A percentile compares a stretch with the other conserved stretches of the same genome.
These are phyloP conservation scores for Acrocera orbiculus DNA, from an alignment of 2,888 invertebrate genomes.

Conservation along the genomic window DNA sequence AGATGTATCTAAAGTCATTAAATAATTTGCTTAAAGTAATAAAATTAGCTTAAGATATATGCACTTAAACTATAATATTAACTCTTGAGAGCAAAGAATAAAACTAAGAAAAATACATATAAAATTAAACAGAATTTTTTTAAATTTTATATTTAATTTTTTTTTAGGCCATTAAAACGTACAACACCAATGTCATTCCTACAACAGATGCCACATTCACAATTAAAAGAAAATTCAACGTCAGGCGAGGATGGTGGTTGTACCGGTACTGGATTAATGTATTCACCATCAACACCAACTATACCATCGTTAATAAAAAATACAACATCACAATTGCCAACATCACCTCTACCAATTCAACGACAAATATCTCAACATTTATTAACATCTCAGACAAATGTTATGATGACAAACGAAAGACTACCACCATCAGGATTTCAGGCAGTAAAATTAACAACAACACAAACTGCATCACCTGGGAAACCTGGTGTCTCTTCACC, in stretches of 20 bases:
- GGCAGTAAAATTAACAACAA: slow-evolving; percentile 11
- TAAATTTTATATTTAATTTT: slow-evolving; percentile 2
- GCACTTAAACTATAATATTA: too few species aligned
- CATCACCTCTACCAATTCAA: slow-evolving; percentile 26
- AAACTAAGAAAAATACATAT: neutral
- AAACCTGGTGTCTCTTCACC: slow-evolving; percentile 27
- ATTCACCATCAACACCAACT: slow-evolving; percentile 24
- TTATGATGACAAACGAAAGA: slow-evolving; percentile 10
- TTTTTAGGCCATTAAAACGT: slow-evolving; percentile 13
- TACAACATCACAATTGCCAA: slow-evolving; percentile 17
- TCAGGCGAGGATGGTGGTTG: too few species aligned
- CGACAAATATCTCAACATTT: slow-evolving; percentile 18
- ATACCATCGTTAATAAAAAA: slow-evolving; percentile 11
- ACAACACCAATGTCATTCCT: slow-evolving; percentile 13
- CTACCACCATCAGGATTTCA: slow-evolving; percentile 13
- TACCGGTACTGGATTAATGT: slow-evolving; percentile 1
- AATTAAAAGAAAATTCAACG: slow-evolving; percentile 8
- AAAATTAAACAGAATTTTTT: neutral
- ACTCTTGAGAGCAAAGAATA: too few species aligned
- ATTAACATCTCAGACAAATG: slow-evolving; percentile 8
- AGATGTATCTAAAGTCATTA: too few species aligned
- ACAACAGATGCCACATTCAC: slow-evolving; percentile 12
- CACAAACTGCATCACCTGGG: slow-evolving; percentile 3
- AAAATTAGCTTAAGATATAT: too few species aligned
- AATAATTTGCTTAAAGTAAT: too few species aligned